Base-by-base conservation (phyloP, 1,140 invertebrate genomes). In the Drosophila ercepeae region DNA sequence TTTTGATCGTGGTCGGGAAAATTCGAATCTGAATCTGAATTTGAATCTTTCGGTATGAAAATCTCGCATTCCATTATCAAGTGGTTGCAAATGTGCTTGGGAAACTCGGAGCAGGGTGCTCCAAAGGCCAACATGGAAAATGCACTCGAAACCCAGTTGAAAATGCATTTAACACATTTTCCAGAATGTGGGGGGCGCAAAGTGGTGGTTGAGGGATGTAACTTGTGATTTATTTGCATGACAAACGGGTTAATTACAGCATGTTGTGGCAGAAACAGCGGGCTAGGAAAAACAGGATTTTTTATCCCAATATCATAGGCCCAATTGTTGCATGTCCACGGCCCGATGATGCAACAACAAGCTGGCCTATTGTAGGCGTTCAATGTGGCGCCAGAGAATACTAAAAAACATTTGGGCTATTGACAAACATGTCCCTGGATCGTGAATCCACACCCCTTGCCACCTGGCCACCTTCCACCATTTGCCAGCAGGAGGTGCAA, bases 201-300 rank as follows among this genome's bases (percentile, higher is more conserved):
- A 61, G 13, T 39, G 27, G 14, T 16, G 36, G 36, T 53, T 59
- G 61, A 53, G 51, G 59, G 34, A 48, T 75, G 71, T 75, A 51
- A 69, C 64, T 77, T 83, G 79, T 83, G 78, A 83, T 79, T 83
- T 83, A 83, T 83, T 83, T 83, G 75, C 78, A 79, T 79, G 78
- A 77, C 78, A 83, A 83, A 75, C 78, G 78, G 78, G 78, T 83
- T 83, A 83, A 83, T 83, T 83, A 83, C 78, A 83, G 72, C 77
- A 74, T 83, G 78, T 81, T 79, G 78, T 48, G 69, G 78, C 67
- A 39, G 25, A 19, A 14, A n/a, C 57, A 51, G 27, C 45, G 50
- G 36, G 61, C 65, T 71, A 71, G 44, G 53, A 71, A 69, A 75
- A 75, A 75, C 72, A 75, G 72, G 71, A 74, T 74, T 74, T 58